Evolutionary conservation across 2,888 invertebrate species (phyloP).

Genomic region (Epistrophe grossulariae): DNA sequence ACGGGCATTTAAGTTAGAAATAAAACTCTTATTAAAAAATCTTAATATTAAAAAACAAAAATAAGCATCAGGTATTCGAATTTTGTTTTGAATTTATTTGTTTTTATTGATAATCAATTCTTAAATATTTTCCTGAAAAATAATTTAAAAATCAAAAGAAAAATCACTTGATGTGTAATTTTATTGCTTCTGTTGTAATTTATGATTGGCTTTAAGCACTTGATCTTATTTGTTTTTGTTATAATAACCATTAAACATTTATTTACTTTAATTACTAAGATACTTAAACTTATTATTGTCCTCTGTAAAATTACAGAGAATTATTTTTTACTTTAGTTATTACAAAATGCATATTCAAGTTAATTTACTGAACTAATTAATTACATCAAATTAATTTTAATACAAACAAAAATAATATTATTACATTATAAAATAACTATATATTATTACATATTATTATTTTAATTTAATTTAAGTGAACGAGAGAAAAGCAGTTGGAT

Average conservation of each 20-base stretch:
- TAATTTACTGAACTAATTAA: conserved; percentile 9
- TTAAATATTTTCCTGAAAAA: conserved; percentile 1
- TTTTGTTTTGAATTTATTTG: not conserved
- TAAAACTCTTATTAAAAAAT: no score
- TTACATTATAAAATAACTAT: not conserved
- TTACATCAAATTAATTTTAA: conserved; percentile 28
- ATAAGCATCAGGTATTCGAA: not conserved
- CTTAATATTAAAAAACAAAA: not conserved
- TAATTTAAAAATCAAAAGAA: not conserved
- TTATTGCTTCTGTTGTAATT: not conserved
- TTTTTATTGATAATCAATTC: not conserved
- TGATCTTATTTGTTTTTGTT: conserved; percentile 3
- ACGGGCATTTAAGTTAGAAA: no score
- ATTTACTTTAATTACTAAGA: conserved; percentile 56
- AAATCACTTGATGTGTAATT: not conserved
- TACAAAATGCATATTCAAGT: conserved; percentile 43
- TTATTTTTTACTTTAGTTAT: conserved; percentile 28
- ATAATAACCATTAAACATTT: conserved; percentile 28
- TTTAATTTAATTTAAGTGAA: conserved; percentile 37
- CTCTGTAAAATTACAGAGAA: conserved; percentile 18
- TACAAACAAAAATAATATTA: conserved; percentile 24
- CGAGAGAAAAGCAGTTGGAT: conserved; percentile 52
- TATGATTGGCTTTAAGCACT: not conserved
- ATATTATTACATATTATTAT: conserved; percentile 1
- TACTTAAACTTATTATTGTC: conserved; percentile 49